A percentile compares a stretch with the other conserved stretches of the same genome.
These are phyloP conservation scores for Chlamydotis undulata DNA, from an alignment of 2,113 vertebrate species.

Conservation along the genomic window DNA sequence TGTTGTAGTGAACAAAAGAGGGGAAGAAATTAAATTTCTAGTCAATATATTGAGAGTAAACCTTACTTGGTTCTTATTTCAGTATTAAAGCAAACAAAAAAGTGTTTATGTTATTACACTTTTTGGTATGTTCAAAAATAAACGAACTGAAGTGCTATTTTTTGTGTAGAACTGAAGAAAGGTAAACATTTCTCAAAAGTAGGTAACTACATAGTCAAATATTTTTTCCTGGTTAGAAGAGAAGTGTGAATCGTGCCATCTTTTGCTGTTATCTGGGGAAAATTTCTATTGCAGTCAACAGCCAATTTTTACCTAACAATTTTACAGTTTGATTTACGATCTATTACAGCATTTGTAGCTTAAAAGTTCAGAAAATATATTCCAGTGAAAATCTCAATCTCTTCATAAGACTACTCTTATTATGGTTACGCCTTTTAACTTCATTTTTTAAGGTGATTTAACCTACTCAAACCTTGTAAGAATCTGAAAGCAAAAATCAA, in stretches of 20 bases:
- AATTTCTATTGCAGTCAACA: background rate
- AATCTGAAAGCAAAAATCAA: constrained; percentile 15
- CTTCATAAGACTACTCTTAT: background rate
- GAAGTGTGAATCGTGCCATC: background rate
- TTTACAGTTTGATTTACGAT: background rate
- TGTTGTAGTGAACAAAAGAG: background rate
- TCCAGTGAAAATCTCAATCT: background rate
- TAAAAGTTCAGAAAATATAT: background rate
- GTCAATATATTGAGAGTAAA: background rate
- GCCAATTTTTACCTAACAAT: background rate
- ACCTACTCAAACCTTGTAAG: background rate
- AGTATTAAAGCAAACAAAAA: background rate
- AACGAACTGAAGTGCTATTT: background rate
- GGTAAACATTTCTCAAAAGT: constrained; percentile 25
- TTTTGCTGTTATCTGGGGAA: background rate
- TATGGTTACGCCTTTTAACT: background rate
- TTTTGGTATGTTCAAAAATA: background rate
- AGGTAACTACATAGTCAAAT: constrained; percentile 14
- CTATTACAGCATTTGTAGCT: background rate
- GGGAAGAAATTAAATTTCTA: background rate
- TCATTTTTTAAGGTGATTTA: background rate
- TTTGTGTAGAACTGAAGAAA: background rate
- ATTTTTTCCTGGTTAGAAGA: background rate
- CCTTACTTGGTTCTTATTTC: background rate
- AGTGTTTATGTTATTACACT: background rate